Percentiles rank a stretch among this genome's conserved stretches.
phyloP scores from a whole-genome alignment of 30 jellyfish, hydroid and myxozoan species.

The Hydra vulgaris region DNA sequence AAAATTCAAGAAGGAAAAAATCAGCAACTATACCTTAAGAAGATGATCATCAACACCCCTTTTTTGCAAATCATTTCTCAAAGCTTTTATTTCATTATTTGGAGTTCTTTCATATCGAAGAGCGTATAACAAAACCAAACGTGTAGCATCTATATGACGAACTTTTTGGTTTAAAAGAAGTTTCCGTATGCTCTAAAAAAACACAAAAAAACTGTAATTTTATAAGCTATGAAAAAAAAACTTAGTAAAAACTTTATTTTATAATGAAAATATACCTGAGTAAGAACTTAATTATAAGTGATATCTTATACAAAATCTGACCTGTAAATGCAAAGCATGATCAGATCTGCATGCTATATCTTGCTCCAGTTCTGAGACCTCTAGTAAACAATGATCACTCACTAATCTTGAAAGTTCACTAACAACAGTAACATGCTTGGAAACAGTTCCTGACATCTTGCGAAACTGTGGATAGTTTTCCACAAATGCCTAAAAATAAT shows the following conservation, averaged over 20 bases:
- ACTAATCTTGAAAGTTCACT: slow-evolving; percentile 81
- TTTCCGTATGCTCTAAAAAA: slow-evolving; percentile 35
- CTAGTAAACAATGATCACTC: slow-evolving; percentile 65
- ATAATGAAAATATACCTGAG: too few relatives aligned
- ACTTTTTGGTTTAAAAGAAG: slow-evolving; percentile 45
- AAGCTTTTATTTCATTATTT: slow-evolving; percentile 67
- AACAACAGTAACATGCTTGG: slow-evolving; percentile 91
- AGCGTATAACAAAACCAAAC: slow-evolving; percentile 78
- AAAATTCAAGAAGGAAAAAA: too few relatives aligned
- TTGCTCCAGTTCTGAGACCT: slow-evolving; percentile 82
- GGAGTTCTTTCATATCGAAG: slow-evolving; percentile 77
- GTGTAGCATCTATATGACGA: slow-evolving; percentile 43
- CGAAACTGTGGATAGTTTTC: slow-evolving; percentile 91
- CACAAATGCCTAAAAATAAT: slow-evolving; percentile 61
- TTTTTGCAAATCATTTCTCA: slow-evolving; percentile 61
- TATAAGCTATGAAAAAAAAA: too few relatives aligned
- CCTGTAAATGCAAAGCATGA: slow-evolving; percentile 82
- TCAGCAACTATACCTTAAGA: slow-evolving; percentile 60
- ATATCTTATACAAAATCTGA: slow-evolving; percentile 8
- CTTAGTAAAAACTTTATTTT: too few relatives aligned
- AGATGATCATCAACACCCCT: slow-evolving; percentile 64
- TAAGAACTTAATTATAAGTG: too few relatives aligned
- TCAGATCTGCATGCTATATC: slow-evolving; percentile 79
- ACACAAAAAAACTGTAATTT: too few relatives aligned
- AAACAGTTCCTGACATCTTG: slow-evolving; percentile 92